Percentiles rank a stretch among this genome's conserved stretches.
Evolutionary conservation across 64 coral and sea anemone genomes (phyloP).

Genomic region (Dendronephthya gigantea): DNA sequence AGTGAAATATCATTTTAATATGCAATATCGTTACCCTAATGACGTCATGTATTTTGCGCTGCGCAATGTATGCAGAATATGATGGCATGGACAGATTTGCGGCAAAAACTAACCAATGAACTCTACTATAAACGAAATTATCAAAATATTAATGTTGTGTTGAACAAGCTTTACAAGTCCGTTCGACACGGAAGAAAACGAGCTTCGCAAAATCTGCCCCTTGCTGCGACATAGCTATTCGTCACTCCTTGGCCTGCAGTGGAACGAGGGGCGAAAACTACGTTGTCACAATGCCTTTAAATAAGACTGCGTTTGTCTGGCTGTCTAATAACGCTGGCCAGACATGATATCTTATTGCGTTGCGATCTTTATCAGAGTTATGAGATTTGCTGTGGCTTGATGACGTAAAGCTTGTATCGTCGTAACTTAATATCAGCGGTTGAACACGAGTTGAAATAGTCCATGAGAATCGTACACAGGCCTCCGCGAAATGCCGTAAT

Average conservation of each 20-base stretch:
- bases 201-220: too few relatives aligned
- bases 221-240: too few relatives aligned
- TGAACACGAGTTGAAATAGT: slow-evolving; percentile 48
- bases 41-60: neutral
- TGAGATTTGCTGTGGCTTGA: slow-evolving; percentile 48
- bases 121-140: too few relatives aligned
- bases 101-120: too few relatives aligned
- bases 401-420: slow-evolving; percentile 32
- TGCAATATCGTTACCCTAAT: neutral
- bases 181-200: too few relatives aligned
- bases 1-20: neutral
- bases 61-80: neutral
- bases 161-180: too few relatives aligned
- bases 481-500: slow-evolving; percentile 57
- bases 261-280: too few relatives aligned
- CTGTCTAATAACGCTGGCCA: slow-evolving; percentile 88
- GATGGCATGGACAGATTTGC: too few relatives aligned
- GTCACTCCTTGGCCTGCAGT: too few relatives aligned
- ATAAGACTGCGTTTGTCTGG: slow-evolving; percentile 44
- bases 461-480: slow-evolving; percentile 76
- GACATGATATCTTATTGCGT: slow-evolving; percentile 51
- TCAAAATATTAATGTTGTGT: too few relatives aligned
- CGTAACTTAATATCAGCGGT: slow-evolving; percentile 64
- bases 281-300: slow-evolving; percentile 64
- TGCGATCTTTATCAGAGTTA: slow-evolving; percentile 40